These are phyloP conservation scores for Mantis religiosa DNA, from an alignment of 2,888 invertebrate genomes.

Conservation along the genomic window DNA sequence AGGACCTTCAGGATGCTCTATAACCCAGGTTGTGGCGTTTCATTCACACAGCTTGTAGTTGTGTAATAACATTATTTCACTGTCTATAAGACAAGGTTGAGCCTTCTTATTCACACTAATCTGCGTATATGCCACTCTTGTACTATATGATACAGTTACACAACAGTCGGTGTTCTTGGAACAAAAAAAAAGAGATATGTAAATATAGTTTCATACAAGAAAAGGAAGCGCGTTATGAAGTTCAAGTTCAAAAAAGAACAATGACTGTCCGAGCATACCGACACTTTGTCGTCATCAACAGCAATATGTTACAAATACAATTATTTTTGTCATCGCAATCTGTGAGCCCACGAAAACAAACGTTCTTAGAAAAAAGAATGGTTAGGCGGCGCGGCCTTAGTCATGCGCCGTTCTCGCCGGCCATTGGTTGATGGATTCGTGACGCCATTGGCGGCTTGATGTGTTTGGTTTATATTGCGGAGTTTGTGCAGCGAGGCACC, in stretches of 20 bases:
- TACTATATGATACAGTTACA: not conserved
- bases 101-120: too few species aligned
- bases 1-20: too few species aligned
- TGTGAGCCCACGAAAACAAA: not conserved
- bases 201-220: not conserved
- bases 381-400: not conserved
- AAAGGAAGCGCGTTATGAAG: not conserved
- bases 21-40: too few species aligned
- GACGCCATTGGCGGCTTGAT: not conserved
- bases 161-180: not conserved
- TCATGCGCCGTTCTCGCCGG: not conserved
- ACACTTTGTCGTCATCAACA: not conserved
- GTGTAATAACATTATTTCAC: too few species aligned
- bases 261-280: too few species aligned
- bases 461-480: not conserved
- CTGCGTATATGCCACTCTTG: not conserved
- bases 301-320: not conserved
- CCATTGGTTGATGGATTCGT: not conserved
- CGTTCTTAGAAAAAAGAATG: not conserved
- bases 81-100: too few species aligned
- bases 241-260: not conserved
- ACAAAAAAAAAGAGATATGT: not conserved
- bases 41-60: too few species aligned
- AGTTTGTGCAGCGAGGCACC: not conserved
- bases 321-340: not conserved